phyloP scores from a whole-genome alignment of 2,888 invertebrate genomes.

The Mythimna impura region DNA sequence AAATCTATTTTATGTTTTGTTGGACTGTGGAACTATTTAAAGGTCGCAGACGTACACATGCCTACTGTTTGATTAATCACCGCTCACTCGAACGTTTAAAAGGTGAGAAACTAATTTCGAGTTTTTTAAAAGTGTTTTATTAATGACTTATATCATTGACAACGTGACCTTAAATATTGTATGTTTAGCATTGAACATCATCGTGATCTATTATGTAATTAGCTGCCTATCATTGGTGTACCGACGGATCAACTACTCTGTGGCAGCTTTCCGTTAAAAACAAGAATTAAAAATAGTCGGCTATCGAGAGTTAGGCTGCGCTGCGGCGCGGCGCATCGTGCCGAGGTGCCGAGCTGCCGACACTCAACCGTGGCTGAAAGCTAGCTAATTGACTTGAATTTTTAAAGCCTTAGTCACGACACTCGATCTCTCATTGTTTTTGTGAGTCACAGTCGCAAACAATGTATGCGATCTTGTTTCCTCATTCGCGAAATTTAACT shows the following conservation, averaged over 20 bases:
- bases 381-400: constrained; percentile 85
- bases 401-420: constrained; percentile 87
- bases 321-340: constrained; percentile 50
- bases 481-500: constrained; percentile 72
- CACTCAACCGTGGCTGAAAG: constrained; percentile 63
- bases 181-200: constrained; percentile 29
- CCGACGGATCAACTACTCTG: constrained; percentile 45
- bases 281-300: constrained; percentile 69
- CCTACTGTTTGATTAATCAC: constrained; percentile 41
- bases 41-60: constrained; percentile 29
- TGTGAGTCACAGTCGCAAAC: constrained; percentile 83
- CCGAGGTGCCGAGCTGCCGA: constrained; percentile 24
- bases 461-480: constrained; percentile 75
- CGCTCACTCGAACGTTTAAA: constrained; percentile 38
- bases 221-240: constrained; percentile 50
- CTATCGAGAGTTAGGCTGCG: constrained; percentile 55
- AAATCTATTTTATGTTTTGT: constrained; percentile 42
- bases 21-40: constrained; percentile 37
- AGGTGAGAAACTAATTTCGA: constrained; percentile 28
- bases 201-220: constrained; percentile 64
- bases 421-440: constrained; percentile 77
- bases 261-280: constrained; percentile 63
- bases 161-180: constrained; percentile 48
- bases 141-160: constrained; percentile 49
- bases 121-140: constrained; percentile 40